Percentiles rank a stretch among this genome's conserved stretches.
phyloP scores from a whole-genome alignment of 2,113 vertebrate species.

The Lepisosteus osseus region DNA sequence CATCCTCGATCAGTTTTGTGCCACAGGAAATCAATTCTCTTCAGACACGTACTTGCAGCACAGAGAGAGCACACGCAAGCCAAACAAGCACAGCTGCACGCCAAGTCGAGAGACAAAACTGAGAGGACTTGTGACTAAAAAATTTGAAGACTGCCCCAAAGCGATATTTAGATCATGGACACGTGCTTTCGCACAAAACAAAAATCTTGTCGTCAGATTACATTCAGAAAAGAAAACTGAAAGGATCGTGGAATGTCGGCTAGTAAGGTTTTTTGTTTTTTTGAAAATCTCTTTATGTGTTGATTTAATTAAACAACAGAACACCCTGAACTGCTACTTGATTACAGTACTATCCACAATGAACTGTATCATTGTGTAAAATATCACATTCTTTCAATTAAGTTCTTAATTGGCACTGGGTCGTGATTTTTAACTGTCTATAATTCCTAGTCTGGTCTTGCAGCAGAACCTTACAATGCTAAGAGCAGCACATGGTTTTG shows the following conservation, averaged over 20 bases:
- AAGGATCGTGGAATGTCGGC: neutral
- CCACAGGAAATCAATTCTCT: slow-evolving; percentile 78
- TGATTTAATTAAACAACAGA: no score
- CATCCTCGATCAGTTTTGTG: slow-evolving; percentile 99
- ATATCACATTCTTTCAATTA: no score
- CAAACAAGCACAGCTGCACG: slow-evolving; percentile 32
- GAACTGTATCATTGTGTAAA: no score
- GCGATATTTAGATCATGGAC: slow-evolving; percentile 37
- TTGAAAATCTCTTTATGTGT: no score
- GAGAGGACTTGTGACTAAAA: slow-evolving; percentile 26
- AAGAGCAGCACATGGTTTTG: no score
- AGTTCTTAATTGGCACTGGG: no score
- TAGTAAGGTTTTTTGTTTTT: no score
- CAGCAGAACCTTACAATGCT: no score
- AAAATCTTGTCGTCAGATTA: slow-evolving; percentile 15
- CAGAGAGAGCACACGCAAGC: slow-evolving; percentile 29
- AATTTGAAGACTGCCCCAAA: slow-evolving; percentile 46
- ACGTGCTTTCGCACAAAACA: slow-evolving; percentile 33
- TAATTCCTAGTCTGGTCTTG: no score
- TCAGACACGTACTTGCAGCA: slow-evolving; percentile 46
- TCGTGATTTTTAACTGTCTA: no score
- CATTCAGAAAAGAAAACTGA: slow-evolving; percentile 25
- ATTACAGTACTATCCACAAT: no score
- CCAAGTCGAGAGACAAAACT: neutral
- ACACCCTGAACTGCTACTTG: no score